phyloP scores from a whole-genome alignment of 1,140 invertebrate species.

The Neodiprion fabricii region DNA sequence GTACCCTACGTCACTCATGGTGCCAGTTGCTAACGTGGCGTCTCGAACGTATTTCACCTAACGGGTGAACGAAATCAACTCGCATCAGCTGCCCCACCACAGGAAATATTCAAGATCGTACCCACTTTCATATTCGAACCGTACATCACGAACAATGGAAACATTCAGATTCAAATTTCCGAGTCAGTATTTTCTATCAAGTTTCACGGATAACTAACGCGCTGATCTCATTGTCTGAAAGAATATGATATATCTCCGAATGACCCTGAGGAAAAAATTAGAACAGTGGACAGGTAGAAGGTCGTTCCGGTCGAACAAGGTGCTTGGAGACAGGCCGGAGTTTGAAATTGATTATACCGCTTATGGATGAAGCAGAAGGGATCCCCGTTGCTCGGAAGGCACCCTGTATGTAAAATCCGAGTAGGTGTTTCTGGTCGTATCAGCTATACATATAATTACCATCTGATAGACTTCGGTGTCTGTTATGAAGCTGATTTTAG shows the following conservation, averaged over 20 bases:
- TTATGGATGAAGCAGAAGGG: conserved; percentile 55
- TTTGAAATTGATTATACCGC: conserved; percentile 13
- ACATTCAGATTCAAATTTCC: too few species aligned
- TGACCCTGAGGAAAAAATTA: too few species aligned
- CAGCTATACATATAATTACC: conserved; percentile 61
- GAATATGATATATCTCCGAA: too few species aligned
- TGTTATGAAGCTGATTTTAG: conserved; percentile 58
- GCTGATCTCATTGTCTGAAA: too few species aligned
- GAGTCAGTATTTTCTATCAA: too few species aligned
- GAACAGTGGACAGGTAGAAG: too few species aligned
- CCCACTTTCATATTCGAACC: too few species aligned
- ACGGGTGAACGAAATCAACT: conserved; percentile 52
- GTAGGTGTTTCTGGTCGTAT: conserved; percentile 56
- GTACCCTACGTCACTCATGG: conserved; percentile 62
- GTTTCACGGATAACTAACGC: too few species aligned
- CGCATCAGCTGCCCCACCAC: background rate
- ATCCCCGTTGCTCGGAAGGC: conserved; percentile 19
- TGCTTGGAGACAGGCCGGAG: background rate
- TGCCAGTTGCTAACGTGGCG: conserved; percentile 62
- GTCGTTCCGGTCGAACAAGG: background rate
- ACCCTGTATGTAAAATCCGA: conserved; percentile 54
- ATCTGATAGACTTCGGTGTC: conserved; percentile 62
- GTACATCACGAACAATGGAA: too few species aligned
- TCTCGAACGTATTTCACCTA: conserved; percentile 62
- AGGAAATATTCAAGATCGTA: background rate